A percentile compares a stretch with the other conserved stretches of the same genome.
Evolutionary conservation across 2,113 vertebrate species (phyloP).

Genomic region (Hemiprocne comata): DNA sequence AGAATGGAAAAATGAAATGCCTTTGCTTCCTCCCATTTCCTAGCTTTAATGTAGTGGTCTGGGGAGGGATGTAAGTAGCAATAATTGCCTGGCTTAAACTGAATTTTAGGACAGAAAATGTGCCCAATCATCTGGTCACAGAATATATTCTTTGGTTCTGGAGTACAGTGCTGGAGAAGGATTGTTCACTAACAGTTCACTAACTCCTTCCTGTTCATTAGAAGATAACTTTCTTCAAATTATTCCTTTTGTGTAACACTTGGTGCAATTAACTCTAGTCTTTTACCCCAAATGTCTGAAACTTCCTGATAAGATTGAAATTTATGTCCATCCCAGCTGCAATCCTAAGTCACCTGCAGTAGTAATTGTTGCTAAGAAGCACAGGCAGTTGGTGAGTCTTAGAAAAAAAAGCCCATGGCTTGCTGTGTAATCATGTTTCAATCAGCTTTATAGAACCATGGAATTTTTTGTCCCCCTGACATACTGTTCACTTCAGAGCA

Average conservation of each 20-base stretch:
- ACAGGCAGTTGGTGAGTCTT: neutral
- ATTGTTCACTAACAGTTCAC: neutral
- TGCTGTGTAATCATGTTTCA: conserved; percentile 65
- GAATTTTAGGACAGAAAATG: neutral
- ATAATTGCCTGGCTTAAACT: neutral
- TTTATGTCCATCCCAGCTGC: neutral
- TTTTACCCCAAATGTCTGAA: neutral
- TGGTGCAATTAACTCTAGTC: conserved; percentile 11
- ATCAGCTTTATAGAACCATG: conserved; percentile 58
- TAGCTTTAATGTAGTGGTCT: neutral
- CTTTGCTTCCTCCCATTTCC: neutral
- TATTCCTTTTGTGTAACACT: neutral
- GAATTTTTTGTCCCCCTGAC: conserved; percentile 55
- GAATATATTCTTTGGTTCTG: neutral
- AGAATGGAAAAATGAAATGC: neutral
- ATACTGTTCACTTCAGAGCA: neutral
- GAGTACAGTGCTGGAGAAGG: neutral
- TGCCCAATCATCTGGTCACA: neutral
- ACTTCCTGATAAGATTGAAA: conserved; percentile 36
- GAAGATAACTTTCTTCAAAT: conserved; percentile 30
- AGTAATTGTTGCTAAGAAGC: conserved; percentile 8
- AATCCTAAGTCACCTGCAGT: neutral
- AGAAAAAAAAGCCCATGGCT: neutral
- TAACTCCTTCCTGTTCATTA: neutral
- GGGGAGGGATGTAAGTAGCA: neutral